Evolutionary conservation across 2,797 vertebrate genomes (phyloP).

Genomic region (Echeneis naucrates): DNA sequence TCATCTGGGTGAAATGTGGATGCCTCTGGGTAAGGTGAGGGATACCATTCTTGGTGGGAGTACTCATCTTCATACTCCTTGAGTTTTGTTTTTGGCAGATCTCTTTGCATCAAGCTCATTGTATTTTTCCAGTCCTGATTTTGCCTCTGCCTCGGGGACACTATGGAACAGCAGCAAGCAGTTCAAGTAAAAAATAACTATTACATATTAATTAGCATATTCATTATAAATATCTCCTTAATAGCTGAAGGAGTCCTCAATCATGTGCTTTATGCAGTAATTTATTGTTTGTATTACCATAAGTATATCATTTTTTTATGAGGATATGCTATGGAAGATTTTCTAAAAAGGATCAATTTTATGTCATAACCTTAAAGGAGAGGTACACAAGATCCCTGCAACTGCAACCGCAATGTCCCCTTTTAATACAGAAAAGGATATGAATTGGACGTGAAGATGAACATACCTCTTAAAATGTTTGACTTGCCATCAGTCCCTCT

Average conservation of each 20-base stretch:
- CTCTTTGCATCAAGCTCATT: background rate
- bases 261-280: background rate
- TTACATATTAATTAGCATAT: background rate
- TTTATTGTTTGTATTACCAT: background rate
- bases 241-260: background rate
- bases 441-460: background rate
- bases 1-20: slow-evolving; percentile 27
- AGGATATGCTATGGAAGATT: background rate
- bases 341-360: background rate
- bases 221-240: slow-evolving; percentile 1
- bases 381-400: too few relatives aligned
- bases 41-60: background rate
- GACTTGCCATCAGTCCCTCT: slow-evolving; percentile 26
- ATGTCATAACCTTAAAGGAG: background rate
- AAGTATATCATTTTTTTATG: background rate
- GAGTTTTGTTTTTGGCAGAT: slow-evolving; percentile 25
- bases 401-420: background rate
- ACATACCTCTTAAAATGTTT: slow-evolving; percentile 65
- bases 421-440: background rate
- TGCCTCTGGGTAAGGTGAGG: background rate
- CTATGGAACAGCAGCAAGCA: slow-evolving; percentile 38
- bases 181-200: background rate
- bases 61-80: slow-evolving; percentile 14
- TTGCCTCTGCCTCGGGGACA: slow-evolving; percentile 33
- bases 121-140: background rate